These are phyloP conservation scores for Eumaeus atala DNA, from an alignment of 1,140 invertebrate genomes.

Conservation along the genomic window DNA sequence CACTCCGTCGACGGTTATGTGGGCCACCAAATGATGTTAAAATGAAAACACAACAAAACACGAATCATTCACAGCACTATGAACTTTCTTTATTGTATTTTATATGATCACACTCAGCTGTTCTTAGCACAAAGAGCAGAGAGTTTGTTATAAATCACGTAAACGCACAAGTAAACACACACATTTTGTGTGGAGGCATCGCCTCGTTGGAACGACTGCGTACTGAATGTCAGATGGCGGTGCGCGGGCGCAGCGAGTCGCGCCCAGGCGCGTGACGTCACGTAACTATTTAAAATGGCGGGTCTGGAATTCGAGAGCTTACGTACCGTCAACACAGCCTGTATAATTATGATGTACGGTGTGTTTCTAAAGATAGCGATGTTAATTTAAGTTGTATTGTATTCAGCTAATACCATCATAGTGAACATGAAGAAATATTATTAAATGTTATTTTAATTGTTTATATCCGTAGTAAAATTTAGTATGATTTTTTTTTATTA, in stretches of 20 bases:
- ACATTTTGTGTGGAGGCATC: slow-evolving; percentile 61
- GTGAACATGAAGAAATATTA: too few relatives aligned
- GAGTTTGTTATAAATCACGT: slow-evolving; percentile 38
- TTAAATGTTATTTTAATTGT: too few relatives aligned
- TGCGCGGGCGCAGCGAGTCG: slow-evolving; percentile 58
- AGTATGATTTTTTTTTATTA: too few relatives aligned
- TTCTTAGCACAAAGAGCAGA: slow-evolving; percentile 64
- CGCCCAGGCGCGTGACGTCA: slow-evolving; percentile 67
- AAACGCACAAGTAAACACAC: slow-evolving; percentile 49
- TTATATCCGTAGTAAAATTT: too few relatives aligned
- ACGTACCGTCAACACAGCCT: slow-evolving; percentile 44
- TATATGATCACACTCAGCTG: slow-evolving; percentile 48
- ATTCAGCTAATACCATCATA: too few relatives aligned
- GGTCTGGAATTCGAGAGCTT: slow-evolving; percentile 64
- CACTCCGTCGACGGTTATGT: slow-evolving; percentile 49
- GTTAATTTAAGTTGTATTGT: not conserved
- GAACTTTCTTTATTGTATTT: slow-evolving; percentile 21
- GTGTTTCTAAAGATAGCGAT: slow-evolving; percentile 10
- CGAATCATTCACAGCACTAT: slow-evolving; percentile 50
- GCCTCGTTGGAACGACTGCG: slow-evolving; percentile 57
- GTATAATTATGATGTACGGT: slow-evolving; percentile 9
- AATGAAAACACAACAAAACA: slow-evolving; percentile 62
- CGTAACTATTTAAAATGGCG: slow-evolving; percentile 69
- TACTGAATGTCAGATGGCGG: slow-evolving; percentile 49
- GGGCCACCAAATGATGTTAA: slow-evolving; percentile 54